These are phyloP conservation scores for Apogon talboti DNA, from an alignment of 2,797 vertebrate genomes.

Conservation along the genomic window DNA sequence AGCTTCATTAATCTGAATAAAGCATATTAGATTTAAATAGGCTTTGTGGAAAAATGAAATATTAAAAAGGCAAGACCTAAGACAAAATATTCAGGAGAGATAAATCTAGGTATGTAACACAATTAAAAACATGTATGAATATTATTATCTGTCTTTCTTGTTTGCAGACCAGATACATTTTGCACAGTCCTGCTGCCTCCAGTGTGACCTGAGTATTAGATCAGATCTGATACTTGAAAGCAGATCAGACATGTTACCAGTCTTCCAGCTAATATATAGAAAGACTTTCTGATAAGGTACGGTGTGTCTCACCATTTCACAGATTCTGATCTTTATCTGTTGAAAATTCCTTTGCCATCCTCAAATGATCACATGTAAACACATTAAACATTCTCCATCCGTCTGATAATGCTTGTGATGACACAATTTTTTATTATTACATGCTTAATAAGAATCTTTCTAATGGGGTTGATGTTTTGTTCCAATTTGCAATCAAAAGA, in stretches of 20 bases:
- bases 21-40: constrained; percentile 1
- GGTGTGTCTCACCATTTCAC: constrained; percentile 19
- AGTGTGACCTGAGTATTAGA: constrained; percentile 17
- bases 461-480: background rate
- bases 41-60: background rate
- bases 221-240: constrained; percentile 27
- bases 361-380: background rate
- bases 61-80: background rate
- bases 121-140: constrained; percentile 7
- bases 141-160: constrained; percentile 16
- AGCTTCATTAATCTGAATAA: no score
- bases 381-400: constrained; percentile 6
- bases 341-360: constrained; percentile 24
- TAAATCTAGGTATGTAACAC: constrained; percentile 19
- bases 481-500: constrained; percentile 7
- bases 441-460: background rate
- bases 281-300: constrained; percentile 19
- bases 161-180: constrained; percentile 21
- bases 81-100: constrained; percentile 3
- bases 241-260: constrained; percentile 13
- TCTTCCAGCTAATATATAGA: constrained; percentile 5
- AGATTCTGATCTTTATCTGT: constrained; percentile 38
- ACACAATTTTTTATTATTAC: constrained; percentile 5
- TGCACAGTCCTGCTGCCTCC: constrained; percentile 14
- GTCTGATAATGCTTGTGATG: constrained; percentile 4